Percentiles rank a stretch among this genome's conserved stretches.
Evolutionary conservation across 2,113 vertebrate species (phyloP).

Genomic region (Mastomys coucha): DNA sequence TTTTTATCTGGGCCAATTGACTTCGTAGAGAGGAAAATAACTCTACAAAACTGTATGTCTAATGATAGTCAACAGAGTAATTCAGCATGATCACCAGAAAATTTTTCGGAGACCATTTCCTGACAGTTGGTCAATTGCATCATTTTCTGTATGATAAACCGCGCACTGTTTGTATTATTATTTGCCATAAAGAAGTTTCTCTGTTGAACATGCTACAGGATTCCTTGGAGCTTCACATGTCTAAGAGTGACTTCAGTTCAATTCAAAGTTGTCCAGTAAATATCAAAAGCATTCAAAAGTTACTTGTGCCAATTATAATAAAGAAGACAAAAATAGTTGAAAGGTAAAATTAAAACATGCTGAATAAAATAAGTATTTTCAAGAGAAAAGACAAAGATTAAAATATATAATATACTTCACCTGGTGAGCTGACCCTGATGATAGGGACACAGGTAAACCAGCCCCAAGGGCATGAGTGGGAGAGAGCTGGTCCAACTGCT

Average conservation of each 20-base stretch:
- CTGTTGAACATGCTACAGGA: conserved; percentile 34
- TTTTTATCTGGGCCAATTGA: conserved; percentile 56
- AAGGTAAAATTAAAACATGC: conserved; percentile 32
- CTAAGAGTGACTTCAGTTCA: conserved; percentile 1
- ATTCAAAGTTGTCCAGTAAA: not conserved
- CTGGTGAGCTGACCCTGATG: not conserved
- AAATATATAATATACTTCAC: not conserved
- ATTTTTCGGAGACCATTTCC: conserved; percentile 52
- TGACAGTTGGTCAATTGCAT: conserved; percentile 69
- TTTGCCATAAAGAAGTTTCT: conserved; percentile 49
- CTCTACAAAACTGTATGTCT: not conserved
- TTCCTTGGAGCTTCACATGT: not conserved
- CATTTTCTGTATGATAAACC: conserved; percentile 68
- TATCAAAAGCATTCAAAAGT: conserved; percentile 40
- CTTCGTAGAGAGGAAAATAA: conserved; percentile 45
- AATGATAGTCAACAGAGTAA: conserved; percentile 58
- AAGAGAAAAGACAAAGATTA: not conserved
- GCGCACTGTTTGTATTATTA: conserved; percentile 58
- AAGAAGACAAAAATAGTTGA: conserved; percentile 9
- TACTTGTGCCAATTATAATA: conserved; percentile 17
- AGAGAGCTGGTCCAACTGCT: not conserved
- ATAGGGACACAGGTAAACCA: not conserved
- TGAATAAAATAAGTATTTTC: not conserved
- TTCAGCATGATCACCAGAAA: conserved; percentile 48
- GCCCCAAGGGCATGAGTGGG: not conserved